phyloP scores from a whole-genome alignment of 2,888 invertebrate species.

The Brachycybe producta region DNA sequence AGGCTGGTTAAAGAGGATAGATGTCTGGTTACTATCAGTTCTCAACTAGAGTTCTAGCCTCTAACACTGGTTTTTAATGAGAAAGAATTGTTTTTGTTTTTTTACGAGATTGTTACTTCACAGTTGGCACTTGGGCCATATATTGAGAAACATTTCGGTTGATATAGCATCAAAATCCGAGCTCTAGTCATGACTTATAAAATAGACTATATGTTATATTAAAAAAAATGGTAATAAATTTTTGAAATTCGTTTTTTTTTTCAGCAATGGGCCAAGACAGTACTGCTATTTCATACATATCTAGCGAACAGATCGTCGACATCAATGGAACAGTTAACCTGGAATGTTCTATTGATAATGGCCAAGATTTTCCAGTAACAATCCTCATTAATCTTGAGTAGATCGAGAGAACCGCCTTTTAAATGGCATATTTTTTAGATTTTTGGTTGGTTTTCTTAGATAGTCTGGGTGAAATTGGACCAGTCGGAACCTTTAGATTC shows the following conservation, averaged over 20 bases:
- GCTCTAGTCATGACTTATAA: too few species aligned
- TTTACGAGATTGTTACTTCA: too few species aligned
- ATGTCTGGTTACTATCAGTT: too few species aligned
- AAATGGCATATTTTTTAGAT: background rate
- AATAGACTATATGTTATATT: too few species aligned
- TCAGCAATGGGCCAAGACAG: conserved; percentile 48
- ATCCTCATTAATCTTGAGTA: too few species aligned
- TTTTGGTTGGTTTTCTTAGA: conserved; percentile 16
- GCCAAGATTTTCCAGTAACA: conserved; percentile 60
- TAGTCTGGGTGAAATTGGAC: conserved; percentile 64
- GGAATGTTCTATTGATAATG: conserved; percentile 78
- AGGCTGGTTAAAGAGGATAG: too few species aligned
- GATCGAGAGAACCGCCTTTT: background rate
- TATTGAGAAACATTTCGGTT: too few species aligned
- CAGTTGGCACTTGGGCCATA: too few species aligned
- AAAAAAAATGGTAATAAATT: background rate
- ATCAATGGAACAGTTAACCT: conserved; percentile 79
- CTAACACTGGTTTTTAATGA: too few species aligned
- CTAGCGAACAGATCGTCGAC: conserved; percentile 81
- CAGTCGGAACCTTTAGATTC: conserved; percentile 45
- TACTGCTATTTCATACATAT: conserved; percentile 79
- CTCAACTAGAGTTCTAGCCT: too few species aligned
- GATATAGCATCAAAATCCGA: too few species aligned
- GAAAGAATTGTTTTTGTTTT: too few species aligned
- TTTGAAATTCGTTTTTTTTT: background rate